Percentiles rank a stretch among this genome's conserved stretches.
Conservation (phyloP, 2,113 vertebrate species). For the Alligator sinensis region DNA sequence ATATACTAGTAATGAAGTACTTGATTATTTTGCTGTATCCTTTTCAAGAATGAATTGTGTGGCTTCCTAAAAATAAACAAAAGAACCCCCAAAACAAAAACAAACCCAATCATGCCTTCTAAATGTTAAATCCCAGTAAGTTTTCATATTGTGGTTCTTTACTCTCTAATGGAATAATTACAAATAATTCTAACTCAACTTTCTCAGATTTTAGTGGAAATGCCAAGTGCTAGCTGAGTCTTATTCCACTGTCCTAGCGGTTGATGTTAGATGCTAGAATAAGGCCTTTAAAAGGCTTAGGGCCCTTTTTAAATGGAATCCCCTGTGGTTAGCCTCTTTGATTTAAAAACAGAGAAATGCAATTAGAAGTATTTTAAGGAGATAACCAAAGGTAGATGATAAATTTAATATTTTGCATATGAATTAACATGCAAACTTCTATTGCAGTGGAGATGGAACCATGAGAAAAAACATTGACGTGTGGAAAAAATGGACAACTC, state of each 20-base stretch:
- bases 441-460: slow-evolving; percentile 93
- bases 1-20: background rate
- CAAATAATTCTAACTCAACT: background rate
- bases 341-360: too few relatives aligned
- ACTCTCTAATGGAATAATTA: background rate
- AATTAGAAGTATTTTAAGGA: background rate
- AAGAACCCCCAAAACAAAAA: too few relatives aligned
- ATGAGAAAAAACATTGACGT: slow-evolving; percentile 99
- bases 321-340: background rate
- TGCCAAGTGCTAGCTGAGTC: background rate
- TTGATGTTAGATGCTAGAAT: background rate
- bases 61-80: too few relatives aligned
- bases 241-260: background rate
- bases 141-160: background rate
- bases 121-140: background rate
- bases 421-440: background rate
- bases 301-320: background rate
- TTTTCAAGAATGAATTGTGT: background rate
- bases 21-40: background rate
- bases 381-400: background rate
- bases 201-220: background rate
- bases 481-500: slow-evolving; percentile 98
- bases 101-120: background rate
- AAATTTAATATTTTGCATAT: background rate
- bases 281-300: background rate